Base-by-base conservation (phyloP, 2,888 invertebrate genomes). In the Ophonus ardosiacus region DNA sequence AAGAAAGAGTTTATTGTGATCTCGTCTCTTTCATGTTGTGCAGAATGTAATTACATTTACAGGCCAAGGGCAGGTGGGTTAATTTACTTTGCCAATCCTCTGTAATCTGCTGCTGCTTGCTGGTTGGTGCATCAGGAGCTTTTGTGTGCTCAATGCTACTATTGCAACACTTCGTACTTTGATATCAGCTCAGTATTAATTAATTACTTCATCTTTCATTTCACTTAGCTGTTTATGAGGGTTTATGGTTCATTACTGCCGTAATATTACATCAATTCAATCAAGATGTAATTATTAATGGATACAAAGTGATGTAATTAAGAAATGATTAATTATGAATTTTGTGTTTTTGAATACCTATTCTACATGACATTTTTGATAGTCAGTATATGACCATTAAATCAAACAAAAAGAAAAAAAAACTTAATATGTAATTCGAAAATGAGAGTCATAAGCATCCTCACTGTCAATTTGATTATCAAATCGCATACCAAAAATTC, bases 41-140 rank as follows among this genome's bases (percentile, higher is more conserved):
- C 17, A 43, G 40, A 82, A 82, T 68, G 68, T 82, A 82, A 82
- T 82, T 82, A 71, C 68, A 82, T 82, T 82, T 71, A 24, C 24
- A 65, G 71, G 43, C 71, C 71, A 43, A 43, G 71, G 65, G 81
- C 68, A 82, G 71, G 71, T 82, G 68, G 65, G 31, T 82, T 68
- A 82, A 71, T 82, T 82, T 82, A 81, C 68, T 38, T 71, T 51
- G 68, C 71, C 71, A 71, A 82, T 82, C 71, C 82, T 18, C 38
- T 57, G 71, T 82, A 68, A 82, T 68, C 82, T 31, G 68, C 43
- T 71, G 65, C 21, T 82, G 68, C 82, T 71, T 68, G 56, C 51
- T 38, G 56, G 17, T 31, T 13, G 65, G 51, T 82, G 68, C 82
- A 82, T 68, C 71, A 56, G 57, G 56, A 57, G 71, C 65, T 82